These are phyloP conservation scores for Liparis tanakae DNA, from an alignment of 2,797 vertebrate species.

Conservation along the genomic window DNA sequence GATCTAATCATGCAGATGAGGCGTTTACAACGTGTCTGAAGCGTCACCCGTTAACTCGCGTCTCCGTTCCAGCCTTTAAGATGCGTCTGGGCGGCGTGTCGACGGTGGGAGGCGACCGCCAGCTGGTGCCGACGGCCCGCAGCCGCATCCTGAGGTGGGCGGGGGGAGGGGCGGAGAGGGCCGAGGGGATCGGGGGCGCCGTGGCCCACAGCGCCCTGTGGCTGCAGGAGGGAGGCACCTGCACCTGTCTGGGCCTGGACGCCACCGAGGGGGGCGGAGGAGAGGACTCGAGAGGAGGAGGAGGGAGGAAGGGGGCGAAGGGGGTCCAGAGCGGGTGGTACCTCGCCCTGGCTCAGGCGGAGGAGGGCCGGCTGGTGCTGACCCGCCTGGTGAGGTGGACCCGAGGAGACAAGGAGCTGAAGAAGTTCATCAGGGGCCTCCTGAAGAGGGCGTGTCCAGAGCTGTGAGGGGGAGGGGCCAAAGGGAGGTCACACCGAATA, in stretches of 20 bases:
- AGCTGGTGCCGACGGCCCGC: constrained; percentile 76
- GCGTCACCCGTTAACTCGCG: constrained; percentile 29
- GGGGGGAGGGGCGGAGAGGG: constrained; percentile 74
- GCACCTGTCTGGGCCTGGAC: constrained; percentile 81
- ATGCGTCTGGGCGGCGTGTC: constrained; percentile 77
- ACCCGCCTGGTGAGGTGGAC: constrained; percentile 82
- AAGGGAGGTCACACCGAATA: no score
- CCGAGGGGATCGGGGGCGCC: constrained; percentile 73
- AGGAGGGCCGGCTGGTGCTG: constrained; percentile 79
- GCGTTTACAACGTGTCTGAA: constrained; percentile 44
- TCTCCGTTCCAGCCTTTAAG: constrained; percentile 75
- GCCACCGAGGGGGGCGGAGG: constrained; percentile 39
- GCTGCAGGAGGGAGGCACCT: constrained; percentile 79
- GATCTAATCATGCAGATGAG: background rate
- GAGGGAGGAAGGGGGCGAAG: constrained; percentile 27
- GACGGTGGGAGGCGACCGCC: constrained; percentile 77
- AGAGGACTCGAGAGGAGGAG: constrained; percentile 34
- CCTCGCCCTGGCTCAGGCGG: constrained; percentile 76
- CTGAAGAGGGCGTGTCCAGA: constrained; percentile 78
- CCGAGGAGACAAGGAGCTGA: constrained; percentile 81
- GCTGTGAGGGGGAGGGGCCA: background rate
- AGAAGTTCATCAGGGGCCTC: constrained; percentile 81
- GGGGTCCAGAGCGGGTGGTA: constrained; percentile 55
- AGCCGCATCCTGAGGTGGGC: constrained; percentile 83
- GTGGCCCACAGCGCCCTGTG: constrained; percentile 80